Conservation (phyloP, 2,113 vertebrate species). For the Eira barbara region DNA sequence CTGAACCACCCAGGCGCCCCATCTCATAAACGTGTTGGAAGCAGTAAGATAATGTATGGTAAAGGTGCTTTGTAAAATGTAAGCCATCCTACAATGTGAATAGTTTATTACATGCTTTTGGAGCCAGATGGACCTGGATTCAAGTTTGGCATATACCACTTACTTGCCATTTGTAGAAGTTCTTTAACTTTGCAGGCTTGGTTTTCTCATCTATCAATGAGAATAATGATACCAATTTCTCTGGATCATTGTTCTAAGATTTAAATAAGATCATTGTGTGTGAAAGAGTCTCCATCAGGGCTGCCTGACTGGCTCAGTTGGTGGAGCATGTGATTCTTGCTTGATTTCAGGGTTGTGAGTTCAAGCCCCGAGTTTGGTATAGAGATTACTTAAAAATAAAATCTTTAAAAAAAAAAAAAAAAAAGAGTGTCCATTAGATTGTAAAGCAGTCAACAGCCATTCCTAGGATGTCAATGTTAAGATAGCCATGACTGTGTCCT, state of each 20-base stretch:
- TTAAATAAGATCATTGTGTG: background rate
- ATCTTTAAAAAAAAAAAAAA: no score
- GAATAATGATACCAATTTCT: background rate
- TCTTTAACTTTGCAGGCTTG: background rate
- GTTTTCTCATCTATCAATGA: background rate
- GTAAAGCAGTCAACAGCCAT: background rate
- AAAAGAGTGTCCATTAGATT: background rate
- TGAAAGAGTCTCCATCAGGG: background rate
- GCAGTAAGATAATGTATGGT: background rate
- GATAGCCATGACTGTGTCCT: background rate
- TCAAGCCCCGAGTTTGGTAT: background rate
- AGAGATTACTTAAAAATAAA: background rate
- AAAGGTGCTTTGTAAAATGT: background rate
- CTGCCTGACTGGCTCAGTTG: background rate
- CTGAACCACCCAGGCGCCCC: no score
- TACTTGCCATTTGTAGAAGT: background rate
- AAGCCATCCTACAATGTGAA: background rate
- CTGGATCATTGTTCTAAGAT: background rate
- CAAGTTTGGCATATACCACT: background rate
- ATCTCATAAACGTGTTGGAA: background rate
- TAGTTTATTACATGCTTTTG: constrained; percentile 12
- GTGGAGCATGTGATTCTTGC: background rate
- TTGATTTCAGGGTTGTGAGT: background rate
- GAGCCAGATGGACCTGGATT: background rate
- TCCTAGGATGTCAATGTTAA: background rate